Percentiles rank a stretch among this genome's conserved stretches.
phyloP scores from a whole-genome alignment of 1,140 invertebrate species.

The Eurosta solidaginis region DNA sequence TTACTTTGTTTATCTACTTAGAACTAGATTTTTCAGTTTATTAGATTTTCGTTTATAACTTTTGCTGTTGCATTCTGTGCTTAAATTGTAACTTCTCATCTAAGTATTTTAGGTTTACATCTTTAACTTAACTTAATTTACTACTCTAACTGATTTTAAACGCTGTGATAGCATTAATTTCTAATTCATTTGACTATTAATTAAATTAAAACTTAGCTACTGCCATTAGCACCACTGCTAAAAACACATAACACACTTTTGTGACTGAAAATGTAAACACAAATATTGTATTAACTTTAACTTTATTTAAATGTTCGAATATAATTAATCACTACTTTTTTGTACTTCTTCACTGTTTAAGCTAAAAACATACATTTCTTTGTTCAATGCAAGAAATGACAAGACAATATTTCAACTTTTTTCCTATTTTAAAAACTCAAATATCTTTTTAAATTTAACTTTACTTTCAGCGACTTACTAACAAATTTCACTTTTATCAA shows the following conservation, averaged over 20 bases:
- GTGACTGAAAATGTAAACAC: neutral
- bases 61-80: no score
- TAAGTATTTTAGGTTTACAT: neutral
- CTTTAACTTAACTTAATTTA: neutral
- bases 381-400: no score
- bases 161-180: conserved; percentile 19
- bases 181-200: conserved; percentile 2
- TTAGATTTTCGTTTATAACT: neutral
- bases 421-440: no score
- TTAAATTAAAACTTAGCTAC: neutral
- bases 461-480: neutral
- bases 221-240: conserved; percentile 10
- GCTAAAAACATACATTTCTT: no score
- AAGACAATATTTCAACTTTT: no score
- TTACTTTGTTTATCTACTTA: neutral
- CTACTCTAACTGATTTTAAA: neutral
- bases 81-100: neutral
- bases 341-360: no score
- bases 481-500: neutral
- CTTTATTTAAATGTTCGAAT: neutral
- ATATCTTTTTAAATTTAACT: no score
- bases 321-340: neutral
- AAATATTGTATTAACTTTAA: neutral
- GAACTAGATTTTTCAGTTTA: neutral
- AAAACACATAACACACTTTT: neutral